phyloP scores from a whole-genome alignment of 1,140 invertebrate genomes.

The Magallana gigas region DNA sequence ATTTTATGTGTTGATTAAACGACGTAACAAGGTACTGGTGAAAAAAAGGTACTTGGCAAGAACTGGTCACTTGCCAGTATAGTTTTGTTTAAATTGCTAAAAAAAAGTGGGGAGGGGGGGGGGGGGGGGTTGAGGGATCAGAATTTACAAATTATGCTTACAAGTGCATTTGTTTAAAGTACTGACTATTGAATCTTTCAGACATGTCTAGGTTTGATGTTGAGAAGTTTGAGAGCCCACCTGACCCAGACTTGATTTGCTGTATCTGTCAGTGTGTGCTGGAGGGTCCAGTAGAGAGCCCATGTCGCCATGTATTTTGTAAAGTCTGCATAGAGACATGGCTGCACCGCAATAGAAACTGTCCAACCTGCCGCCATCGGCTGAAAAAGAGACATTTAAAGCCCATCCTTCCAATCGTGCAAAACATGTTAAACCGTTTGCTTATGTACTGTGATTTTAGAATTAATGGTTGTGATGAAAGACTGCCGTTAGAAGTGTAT shows the following conservation, averaged over 20 bases:
- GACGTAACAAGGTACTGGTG: too few relatives aligned
- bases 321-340: slow-evolving; percentile 71
- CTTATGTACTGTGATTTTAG: slow-evolving; percentile 65
- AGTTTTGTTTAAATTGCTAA: too few relatives aligned
- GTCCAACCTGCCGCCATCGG: slow-evolving; percentile 70
- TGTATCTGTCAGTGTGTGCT: slow-evolving; percentile 75
- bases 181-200: background rate
- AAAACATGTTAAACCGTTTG: slow-evolving; percentile 74
- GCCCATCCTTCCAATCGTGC: slow-evolving; percentile 71
- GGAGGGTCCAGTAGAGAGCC: slow-evolving; percentile 69
- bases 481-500: slow-evolving; percentile 63
- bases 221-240: slow-evolving; percentile 70
- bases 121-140: too few relatives aligned
- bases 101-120: too few relatives aligned
- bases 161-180: too few relatives aligned
- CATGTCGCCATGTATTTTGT: slow-evolving; percentile 76
- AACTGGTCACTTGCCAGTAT: too few relatives aligned
- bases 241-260: slow-evolving; percentile 73
- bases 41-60: too few relatives aligned
- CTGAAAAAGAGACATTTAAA: slow-evolving; percentile 62
- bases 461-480: slow-evolving; percentile 64
- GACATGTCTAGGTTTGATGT: slow-evolving; percentile 74
- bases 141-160: too few relatives aligned
- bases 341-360: slow-evolving; percentile 65
- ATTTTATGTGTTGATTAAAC: too few relatives aligned